phyloP scores from a whole-genome alignment of 2,888 invertebrate genomes.

The Eupithecia vulgata region DNA sequence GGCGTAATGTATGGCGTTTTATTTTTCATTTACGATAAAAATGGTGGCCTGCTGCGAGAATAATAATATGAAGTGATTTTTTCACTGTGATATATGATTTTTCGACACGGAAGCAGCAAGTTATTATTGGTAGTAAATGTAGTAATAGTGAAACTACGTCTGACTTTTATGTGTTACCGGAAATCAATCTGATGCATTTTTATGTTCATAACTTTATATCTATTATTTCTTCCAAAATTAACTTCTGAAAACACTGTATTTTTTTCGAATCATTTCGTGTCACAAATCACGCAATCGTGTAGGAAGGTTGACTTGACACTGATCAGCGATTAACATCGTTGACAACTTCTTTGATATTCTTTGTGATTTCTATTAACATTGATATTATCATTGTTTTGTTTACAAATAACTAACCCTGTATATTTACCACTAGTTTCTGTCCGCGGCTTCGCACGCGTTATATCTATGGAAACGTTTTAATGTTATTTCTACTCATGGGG shows the following conservation, averaged over 20 bases:
- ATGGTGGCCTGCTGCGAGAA: conserved; percentile 19
- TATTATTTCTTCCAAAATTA: neutral
- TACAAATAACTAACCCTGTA: neutral
- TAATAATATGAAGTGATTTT: conserved; percentile 15
- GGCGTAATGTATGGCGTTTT: conserved; percentile 8
- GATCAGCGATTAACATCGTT: too few species aligned
- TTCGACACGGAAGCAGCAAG: neutral
- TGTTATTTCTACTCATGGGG: too few species aligned
- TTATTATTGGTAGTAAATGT: neutral
- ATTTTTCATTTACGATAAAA: conserved; percentile 17
- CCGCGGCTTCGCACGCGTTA: too few species aligned
- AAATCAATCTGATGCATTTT: neutral
- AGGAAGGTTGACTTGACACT: too few species aligned
- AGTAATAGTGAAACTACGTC: neutral
- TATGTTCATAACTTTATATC: neutral
- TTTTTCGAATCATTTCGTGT: too few species aligned
- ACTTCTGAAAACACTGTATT: too few species aligned
- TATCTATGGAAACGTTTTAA: too few species aligned
- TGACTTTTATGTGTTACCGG: conserved; percentile 1
- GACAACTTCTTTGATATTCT: neutral
- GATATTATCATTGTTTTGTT: neutral
- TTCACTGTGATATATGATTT: conserved; percentile 4
- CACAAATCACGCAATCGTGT: too few species aligned
- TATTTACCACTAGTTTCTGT: too few species aligned
- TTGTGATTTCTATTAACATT: neutral